A percentile compares a stretch with the other conserved stretches of the same genome.
Conservation (phyloP, 2,888 invertebrate species). For the Dromius quadrimaculatus region DNA sequence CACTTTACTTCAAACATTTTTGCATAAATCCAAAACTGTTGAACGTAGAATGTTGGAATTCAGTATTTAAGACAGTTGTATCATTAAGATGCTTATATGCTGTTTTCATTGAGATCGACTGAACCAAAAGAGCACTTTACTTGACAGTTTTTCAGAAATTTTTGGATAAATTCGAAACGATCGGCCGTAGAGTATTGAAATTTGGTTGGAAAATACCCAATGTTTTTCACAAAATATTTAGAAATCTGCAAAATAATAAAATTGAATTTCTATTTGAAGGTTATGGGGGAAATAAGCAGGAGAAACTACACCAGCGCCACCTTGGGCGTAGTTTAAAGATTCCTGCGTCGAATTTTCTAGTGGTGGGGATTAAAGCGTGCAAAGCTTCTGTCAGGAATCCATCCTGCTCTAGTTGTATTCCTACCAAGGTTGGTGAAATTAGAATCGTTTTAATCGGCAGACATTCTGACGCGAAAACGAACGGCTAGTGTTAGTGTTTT, state of each 20-base stretch:
- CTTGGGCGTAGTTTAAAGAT: slow-evolving; percentile 39
- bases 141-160: too few relatives aligned
- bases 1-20: too few relatives aligned
- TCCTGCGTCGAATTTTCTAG: slow-evolving; percentile 36
- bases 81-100: too few relatives aligned
- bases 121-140: too few relatives aligned
- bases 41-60: too few relatives aligned
- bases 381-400: slow-evolving; percentile 46
- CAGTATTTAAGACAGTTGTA: too few relatives aligned
- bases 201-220: too few relatives aligned
- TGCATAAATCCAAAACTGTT: too few relatives aligned
- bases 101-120: too few relatives aligned
- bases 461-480: slow-evolving; percentile 27
- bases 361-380: slow-evolving; percentile 48
- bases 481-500: slow-evolving; percentile 23
- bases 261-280: not conserved
- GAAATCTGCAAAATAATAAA: not conserved
- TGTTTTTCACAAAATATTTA: not conserved
- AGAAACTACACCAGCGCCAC: slow-evolving; percentile 15
- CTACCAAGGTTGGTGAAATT: slow-evolving; percentile 12
- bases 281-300: not conserved
- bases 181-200: too few relatives aligned
- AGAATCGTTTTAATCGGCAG: slow-evolving; percentile 15
- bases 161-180: too few relatives aligned
- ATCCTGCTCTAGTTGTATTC: slow-evolving; percentile 47